Evolutionary conservation across 2,113 vertebrate genomes (phyloP).

Genomic region (Nothobranchius kuhntae): DNA sequence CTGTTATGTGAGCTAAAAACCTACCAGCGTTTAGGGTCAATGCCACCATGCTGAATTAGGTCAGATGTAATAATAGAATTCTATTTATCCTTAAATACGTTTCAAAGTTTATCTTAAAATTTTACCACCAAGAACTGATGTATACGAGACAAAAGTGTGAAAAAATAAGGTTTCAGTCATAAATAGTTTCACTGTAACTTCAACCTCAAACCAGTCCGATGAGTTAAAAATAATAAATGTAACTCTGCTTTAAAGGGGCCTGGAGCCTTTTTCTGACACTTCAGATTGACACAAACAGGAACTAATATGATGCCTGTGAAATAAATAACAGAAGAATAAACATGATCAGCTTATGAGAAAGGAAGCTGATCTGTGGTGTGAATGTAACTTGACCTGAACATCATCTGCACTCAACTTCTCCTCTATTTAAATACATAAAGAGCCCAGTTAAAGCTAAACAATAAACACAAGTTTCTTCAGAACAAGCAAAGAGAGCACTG

Average conservation of each 20-base stretch:
- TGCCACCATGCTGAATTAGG: neutral
- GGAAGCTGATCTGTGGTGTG: neutral
- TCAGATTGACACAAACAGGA: neutral
- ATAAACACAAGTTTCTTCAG: conserved; percentile 1
- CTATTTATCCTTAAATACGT: neutral
- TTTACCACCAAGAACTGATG: too few species aligned
- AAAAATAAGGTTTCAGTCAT: neutral
- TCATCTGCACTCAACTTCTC: neutral
- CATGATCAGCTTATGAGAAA: neutral
- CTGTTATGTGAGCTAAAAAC: conserved; percentile 19
- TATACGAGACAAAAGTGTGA: neutral
- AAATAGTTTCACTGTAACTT: neutral
- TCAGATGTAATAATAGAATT: neutral
- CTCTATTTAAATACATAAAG: neutral
- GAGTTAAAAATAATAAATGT: neutral
- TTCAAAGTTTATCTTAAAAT: too few species aligned
- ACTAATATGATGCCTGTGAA: neutral
- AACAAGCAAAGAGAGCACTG: neutral
- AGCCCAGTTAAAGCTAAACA: conserved; percentile 16
- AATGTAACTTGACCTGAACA: neutral
- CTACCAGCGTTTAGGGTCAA: neutral
- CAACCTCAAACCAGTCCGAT: neutral
- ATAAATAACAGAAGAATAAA: neutral
- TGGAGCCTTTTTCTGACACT: neutral
- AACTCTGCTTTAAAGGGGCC: too few species aligned